Conservation (phyloP, 2,797 vertebrate species). For the Choloepus didactylus region DNA sequence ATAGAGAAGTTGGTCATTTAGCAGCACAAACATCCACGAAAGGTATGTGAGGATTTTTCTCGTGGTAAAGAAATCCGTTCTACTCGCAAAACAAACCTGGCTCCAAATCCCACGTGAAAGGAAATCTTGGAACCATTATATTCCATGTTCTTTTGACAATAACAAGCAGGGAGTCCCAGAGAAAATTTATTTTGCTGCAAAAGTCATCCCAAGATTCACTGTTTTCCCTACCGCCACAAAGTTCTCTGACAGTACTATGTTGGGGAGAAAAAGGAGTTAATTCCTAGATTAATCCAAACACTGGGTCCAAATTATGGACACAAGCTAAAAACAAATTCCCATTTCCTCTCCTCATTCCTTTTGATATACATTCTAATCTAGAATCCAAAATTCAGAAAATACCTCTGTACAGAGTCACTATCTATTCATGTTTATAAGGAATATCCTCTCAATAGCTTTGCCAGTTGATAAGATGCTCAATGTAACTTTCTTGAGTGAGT, state of each 20-base stretch:
- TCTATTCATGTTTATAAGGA: constrained; percentile 60
- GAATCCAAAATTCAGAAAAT: constrained; percentile 83
- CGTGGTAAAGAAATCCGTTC: constrained; percentile 69
- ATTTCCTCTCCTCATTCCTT: constrained; percentile 48
- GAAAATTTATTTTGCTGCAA: constrained; percentile 67
- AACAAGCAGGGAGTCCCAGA: constrained; percentile 57
- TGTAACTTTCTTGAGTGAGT: constrained; percentile 49
- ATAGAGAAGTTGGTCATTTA: constrained; percentile 63
- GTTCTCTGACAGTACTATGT: constrained; percentile 31
- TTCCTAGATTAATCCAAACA: background rate
- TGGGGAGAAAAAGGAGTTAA: background rate
- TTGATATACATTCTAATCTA: constrained; percentile 76
- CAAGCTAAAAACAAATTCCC: constrained; percentile 47
- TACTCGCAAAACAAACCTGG: constrained; percentile 47
- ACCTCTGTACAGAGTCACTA: constrained; percentile 74
- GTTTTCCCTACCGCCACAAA: constrained; percentile 24
- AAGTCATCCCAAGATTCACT: constrained; percentile 21
- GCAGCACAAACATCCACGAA: constrained; percentile 62
- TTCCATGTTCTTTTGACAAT: constrained; percentile 69
- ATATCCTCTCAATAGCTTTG: constrained; percentile 74
- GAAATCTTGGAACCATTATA: constrained; percentile 72
- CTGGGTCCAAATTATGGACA: background rate
- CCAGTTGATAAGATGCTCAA: background rate
- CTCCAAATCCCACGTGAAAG: constrained; percentile 54
- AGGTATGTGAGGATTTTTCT: constrained; percentile 65